Evolutionary conservation across 2,888 invertebrate genomes (phyloP), one percentile per base, ranked within the genome.

Genomic region (Rapana venosa): DNA sequence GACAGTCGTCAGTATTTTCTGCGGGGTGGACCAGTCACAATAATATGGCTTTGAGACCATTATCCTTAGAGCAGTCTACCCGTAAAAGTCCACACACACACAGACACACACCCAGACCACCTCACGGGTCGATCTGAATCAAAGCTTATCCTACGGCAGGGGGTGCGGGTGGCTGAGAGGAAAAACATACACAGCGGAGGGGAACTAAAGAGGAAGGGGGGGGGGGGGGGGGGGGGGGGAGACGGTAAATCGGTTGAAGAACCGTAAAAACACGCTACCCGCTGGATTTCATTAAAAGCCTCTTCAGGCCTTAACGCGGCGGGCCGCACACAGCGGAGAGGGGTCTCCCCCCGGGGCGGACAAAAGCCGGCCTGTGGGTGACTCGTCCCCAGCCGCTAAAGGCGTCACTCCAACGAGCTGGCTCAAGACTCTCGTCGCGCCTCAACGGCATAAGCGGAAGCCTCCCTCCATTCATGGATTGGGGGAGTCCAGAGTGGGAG

Each of bases 241-340:
- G 32, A 22, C n/a, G 86, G 61, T 61, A 86, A 58, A 61, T 61
- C n/a, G 61, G 86, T 58, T 61, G 86, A 66, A 86, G 86, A 61
- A 66, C 61, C 58, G 86, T 58, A 32, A 86, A 32, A 86, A 61
- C 58, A 56, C 58, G 58, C 84, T 84, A n/a, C 56, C n/a, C 15
- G 84, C 32, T 13, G 58, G 56, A 30, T 84, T 84, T 58, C 84
- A 30, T 36, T 30, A 17, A 58, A 84, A 58, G 58, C 58, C 84
- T 84, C 84, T 84, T 32, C 84, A 83, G n/a, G 47, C 26, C 22
- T 58, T 13, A 56, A 30, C 58, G 15, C 15, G 6, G 30, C 56
- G 58, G 56, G 61, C 86, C 86, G 61, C 86, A 61, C 86, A 66
- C 86, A 32, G 61, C n/a, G 56, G 58, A 22, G 66, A 30, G 61